A percentile compares a stretch with the other conserved stretches of the same genome.
These are phyloP conservation scores for Drosophila colorata DNA, from an alignment of 2,888 invertebrate species.

Conservation along the genomic window DNA sequence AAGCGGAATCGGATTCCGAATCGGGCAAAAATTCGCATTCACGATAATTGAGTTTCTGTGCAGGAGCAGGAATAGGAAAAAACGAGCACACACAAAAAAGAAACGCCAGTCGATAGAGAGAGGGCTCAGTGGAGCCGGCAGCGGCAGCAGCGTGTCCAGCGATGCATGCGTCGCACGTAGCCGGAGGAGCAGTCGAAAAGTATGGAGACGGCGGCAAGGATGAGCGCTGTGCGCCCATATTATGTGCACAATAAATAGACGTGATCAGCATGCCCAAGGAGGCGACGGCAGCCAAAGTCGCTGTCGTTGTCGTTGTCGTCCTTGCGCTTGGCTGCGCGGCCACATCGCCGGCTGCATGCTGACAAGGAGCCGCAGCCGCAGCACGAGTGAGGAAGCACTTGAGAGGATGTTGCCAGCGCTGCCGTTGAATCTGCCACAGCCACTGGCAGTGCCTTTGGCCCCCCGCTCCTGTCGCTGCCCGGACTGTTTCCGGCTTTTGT, in stretches of 20 bases:
- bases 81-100: constrained; percentile 10
- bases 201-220: constrained; percentile 30
- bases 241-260: constrained; percentile 85
- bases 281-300: constrained; percentile 49
- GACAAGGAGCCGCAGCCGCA: constrained; percentile 51
- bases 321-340: constrained; percentile 73
- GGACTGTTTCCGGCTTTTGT: constrained; percentile 77
- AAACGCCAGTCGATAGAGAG: constrained; percentile 7
- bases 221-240: constrained; percentile 79
- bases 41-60: constrained; percentile 78
- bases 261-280: constrained; percentile 84
- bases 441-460: too few species aligned
- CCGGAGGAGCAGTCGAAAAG: constrained; percentile 62
- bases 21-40: constrained; percentile 77
- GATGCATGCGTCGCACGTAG: constrained; percentile 80
- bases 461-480: constrained; percentile 36
- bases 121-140: constrained; percentile 36
- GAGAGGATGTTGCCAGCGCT: constrained; percentile 73
- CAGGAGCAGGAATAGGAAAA: constrained; percentile 59
- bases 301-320: constrained; percentile 38
- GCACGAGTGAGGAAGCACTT: constrained; percentile 70
- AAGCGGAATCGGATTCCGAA: constrained; percentile 74
- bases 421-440: constrained; percentile 9
- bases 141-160: constrained; percentile 73
- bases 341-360: constrained; percentile 72